phyloP scores from a whole-genome alignment of 2,888 invertebrate species.

The Polyploca ridens region DNA sequence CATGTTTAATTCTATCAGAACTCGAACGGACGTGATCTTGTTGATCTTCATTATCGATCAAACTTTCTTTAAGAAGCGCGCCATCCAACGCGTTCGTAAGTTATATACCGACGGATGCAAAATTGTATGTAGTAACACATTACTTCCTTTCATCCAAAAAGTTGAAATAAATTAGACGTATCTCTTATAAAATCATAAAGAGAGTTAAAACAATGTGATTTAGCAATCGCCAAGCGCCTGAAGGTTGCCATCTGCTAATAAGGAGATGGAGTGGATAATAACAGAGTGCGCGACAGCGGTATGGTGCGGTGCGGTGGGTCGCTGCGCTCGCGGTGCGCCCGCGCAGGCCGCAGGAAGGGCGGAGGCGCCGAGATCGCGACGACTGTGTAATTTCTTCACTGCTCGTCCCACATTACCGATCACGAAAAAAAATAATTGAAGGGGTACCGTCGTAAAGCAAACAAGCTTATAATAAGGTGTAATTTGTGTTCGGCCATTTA shows the following conservation, averaged over 20 bases:
- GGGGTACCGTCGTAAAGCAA: slow-evolving; percentile 84
- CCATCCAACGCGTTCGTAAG: slow-evolving; percentile 23
- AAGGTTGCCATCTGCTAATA: slow-evolving; percentile 50
- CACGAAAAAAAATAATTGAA: slow-evolving; percentile 82
- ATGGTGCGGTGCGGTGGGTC: slow-evolving; percentile 42
- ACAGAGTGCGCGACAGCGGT: slow-evolving; percentile 23
- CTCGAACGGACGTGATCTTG: slow-evolving; percentile 53
- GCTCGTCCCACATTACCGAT: slow-evolving; percentile 81
- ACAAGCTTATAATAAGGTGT: slow-evolving; percentile 85
- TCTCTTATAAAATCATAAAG: background rate
- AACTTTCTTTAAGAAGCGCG: slow-evolving; percentile 52
- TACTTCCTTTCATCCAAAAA: background rate
- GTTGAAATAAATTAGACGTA: background rate
- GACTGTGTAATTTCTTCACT: slow-evolving; percentile 81
- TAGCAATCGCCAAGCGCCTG: background rate
- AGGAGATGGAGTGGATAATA: slow-evolving; percentile 56
- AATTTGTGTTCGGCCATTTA: slow-evolving; percentile 84
- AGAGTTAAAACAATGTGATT: slow-evolving; percentile 13
- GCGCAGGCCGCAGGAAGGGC: slow-evolving; percentile 55
- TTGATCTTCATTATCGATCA: slow-evolving; percentile 53
- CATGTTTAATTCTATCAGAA: slow-evolving; percentile 50
- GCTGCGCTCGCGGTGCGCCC: slow-evolving; percentile 28
- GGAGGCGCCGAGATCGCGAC: slow-evolving; percentile 74
- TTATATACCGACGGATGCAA: slow-evolving; percentile 10
- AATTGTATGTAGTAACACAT: background rate